Conservation (phyloP, 2,797 vertebrate genomes). For the Sarcophilus harrisii region DNA sequence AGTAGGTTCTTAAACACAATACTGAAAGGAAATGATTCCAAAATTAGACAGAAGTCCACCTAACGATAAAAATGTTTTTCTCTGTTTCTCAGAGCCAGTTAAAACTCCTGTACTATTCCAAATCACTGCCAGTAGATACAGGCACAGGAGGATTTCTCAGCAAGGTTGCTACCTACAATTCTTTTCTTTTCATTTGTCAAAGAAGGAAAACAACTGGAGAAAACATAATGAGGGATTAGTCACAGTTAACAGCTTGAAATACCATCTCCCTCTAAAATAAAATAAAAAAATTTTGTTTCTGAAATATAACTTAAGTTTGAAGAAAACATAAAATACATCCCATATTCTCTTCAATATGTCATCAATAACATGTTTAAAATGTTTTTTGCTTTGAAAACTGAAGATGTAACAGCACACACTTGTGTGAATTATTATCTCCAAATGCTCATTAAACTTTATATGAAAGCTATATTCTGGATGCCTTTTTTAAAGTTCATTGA, state of each 20-base stretch:
- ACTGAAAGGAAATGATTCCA: accelerated
- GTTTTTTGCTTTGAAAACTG: background rate
- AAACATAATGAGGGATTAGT: background rate
- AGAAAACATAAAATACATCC: background rate
- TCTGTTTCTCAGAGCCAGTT: background rate
- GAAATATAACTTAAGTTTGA: slow-evolving; percentile 5
- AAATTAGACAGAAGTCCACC: background rate
- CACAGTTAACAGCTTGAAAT: background rate
- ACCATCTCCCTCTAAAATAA: background rate
- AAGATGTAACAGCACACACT: background rate
- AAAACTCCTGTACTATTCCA: background rate
- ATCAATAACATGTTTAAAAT: background rate
- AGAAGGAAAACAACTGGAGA: background rate
- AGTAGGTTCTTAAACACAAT: background rate
- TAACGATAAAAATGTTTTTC: background rate
- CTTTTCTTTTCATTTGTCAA: background rate
- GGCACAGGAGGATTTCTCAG: background rate
- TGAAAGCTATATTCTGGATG: background rate
- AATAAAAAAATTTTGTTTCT: background rate
- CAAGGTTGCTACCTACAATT: background rate
- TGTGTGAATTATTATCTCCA: slow-evolving; percentile 14
- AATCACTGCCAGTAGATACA: background rate
- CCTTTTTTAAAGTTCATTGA: background rate
- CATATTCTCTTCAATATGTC: background rate
- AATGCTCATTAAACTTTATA: slow-evolving; percentile 8